Conservation (phyloP, 2,888 invertebrate genomes). For the Villa cingulata region DNA sequence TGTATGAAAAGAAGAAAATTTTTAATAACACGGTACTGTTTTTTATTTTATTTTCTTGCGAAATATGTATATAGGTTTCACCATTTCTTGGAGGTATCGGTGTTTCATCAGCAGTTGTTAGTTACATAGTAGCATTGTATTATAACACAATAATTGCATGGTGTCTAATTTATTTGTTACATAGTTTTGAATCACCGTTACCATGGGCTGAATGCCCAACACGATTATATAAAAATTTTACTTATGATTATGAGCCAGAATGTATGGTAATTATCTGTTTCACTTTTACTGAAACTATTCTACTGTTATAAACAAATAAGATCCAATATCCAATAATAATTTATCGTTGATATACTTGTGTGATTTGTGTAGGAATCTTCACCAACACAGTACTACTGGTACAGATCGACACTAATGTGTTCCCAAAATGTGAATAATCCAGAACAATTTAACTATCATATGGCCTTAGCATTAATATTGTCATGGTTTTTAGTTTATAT, state of each 20-base stretch:
- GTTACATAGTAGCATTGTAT: slow-evolving; percentile 90
- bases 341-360: too few species aligned
- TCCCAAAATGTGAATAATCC: slow-evolving; percentile 79
- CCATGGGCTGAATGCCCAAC: slow-evolving; percentile 90
- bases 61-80: slow-evolving; percentile 42
- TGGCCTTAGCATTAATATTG: slow-evolving; percentile 68
- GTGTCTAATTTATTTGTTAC: slow-evolving; percentile 90
- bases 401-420: slow-evolving; percentile 79
- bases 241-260: slow-evolving; percentile 66
- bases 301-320: too few species aligned
- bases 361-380: slow-evolving; percentile 56
- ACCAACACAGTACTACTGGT: slow-evolving; percentile 93
- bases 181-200: slow-evolving; percentile 81
- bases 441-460: slow-evolving; percentile 81
- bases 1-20: background rate
- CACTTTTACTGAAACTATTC: too few species aligned
- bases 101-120: slow-evolving; percentile 88
- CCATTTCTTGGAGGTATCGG: slow-evolving; percentile 82
- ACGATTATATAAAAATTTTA: slow-evolving; percentile 62
- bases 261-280: slow-evolving; percentile 52
- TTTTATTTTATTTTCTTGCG: background rate
- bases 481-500: slow-evolving; percentile 92
- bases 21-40: background rate
- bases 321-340: too few species aligned
- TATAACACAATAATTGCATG: slow-evolving; percentile 97